Base-by-base conservation (phyloP, 2,113 vertebrate genomes). In the Brevimyrus niger region DNA sequence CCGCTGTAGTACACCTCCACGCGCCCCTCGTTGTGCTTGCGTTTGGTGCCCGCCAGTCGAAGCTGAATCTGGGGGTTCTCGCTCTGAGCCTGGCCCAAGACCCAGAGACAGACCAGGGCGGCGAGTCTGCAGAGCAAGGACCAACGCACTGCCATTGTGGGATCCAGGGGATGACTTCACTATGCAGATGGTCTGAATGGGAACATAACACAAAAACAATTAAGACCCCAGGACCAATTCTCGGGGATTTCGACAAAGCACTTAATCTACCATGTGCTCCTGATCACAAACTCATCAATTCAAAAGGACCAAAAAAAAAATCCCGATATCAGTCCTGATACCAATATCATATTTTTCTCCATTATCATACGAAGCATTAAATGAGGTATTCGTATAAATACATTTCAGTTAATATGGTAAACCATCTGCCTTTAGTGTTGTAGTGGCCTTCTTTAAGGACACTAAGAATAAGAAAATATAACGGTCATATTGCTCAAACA, bases 21-120 rank as follows among this genome's bases (percentile, higher is more conserved):
- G 0, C 98, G 94, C n/a, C 98, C 98, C 91, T 99, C 98, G 0
- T 97, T 96, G 91, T 97, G 96, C 85, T 98, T 99, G 84, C 96
- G 95, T 90, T 98, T 98, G 91, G 97, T 95, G 44, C 98, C 98
- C 0, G 95, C 95, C 8, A 99, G 95, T n/a, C 98, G 95, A 61
- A 99, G 93, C 91, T 97, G 97, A 93, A 98, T 96, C 42, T 93
- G 94, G 0, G 91, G 11, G 0, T 95, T 85, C 82, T 87, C 92
- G 0, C 95, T 88, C 91, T 94, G 95, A 23, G 91, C 88, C 0
- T 91, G 92, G 92, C 94, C 94, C 86, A 48, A 47, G 4, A 31
- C 51, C 91, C 88, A 91, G 76, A 91, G 46, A 46, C 44, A 91
- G 88, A 93, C 88, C 89, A 94, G 86, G 55, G 80, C 13, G 53